Evolutionary conservation across 2,888 invertebrate genomes (phyloP).

Genomic region (Euproctis similis): DNA sequence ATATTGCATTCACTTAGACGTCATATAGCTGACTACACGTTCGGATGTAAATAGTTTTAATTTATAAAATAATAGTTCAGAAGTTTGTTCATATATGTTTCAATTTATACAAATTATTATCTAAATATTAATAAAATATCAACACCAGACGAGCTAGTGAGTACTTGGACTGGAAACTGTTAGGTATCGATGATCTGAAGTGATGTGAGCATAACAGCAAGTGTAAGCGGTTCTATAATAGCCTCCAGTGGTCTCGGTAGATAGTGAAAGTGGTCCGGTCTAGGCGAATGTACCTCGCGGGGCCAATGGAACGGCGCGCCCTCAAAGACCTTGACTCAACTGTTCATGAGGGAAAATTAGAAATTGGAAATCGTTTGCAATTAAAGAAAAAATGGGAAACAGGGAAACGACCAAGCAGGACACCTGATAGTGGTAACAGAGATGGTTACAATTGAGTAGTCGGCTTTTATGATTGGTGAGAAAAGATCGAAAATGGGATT

Average conservation of each 20-base stretch:
- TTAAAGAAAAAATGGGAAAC: too few relatives aligned
- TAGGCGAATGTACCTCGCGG: slow-evolving; percentile 40
- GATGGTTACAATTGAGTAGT: too few relatives aligned
- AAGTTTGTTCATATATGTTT: too few relatives aligned
- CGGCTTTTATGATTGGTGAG: too few relatives aligned
- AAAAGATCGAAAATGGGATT: too few relatives aligned
- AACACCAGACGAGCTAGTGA: slow-evolving; percentile 19
- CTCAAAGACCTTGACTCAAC: slow-evolving; percentile 33
- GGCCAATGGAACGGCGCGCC: slow-evolving; percentile 21
- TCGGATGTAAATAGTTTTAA: too few relatives aligned
- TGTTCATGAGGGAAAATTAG: slow-evolving; percentile 18
- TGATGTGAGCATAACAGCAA: slow-evolving; percentile 21
- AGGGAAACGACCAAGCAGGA: too few relatives aligned
- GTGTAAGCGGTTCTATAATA: slow-evolving; percentile 28
- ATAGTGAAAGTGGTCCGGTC: slow-evolving; percentile 62
- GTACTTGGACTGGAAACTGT: slow-evolving; percentile 9
- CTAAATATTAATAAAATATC: slow-evolving; percentile 13
- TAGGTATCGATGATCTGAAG: slow-evolving; percentile 5
- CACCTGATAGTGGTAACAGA: too few relatives aligned
- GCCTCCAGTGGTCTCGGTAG: slow-evolving; percentile 39
- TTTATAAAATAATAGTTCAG: too few relatives aligned
- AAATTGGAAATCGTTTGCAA: too few relatives aligned
- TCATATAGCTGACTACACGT: too few relatives aligned
- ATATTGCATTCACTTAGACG: too few relatives aligned
- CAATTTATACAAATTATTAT: slow-evolving; percentile 7